Percentiles rank a stretch among this genome's conserved stretches.
Conservation (phyloP, 2,888 invertebrate species). For the Cantharis nigra region DNA sequence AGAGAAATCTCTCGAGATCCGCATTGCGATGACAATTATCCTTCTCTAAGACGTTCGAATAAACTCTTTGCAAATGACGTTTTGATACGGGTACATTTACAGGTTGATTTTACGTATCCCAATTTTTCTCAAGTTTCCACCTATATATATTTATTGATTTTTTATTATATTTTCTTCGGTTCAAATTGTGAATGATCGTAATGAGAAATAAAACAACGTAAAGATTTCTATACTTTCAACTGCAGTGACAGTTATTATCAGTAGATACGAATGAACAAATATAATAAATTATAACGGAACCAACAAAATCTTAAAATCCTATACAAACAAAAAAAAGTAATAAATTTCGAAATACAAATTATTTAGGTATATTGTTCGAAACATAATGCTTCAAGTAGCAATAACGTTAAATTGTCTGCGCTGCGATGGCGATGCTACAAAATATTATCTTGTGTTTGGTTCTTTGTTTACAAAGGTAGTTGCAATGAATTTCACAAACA, state of each 20-base stretch:
- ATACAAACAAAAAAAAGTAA: neutral
- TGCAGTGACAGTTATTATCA: neutral
- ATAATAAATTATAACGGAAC: neutral
- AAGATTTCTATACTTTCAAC: neutral
- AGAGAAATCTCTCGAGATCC: constrained; percentile 22
- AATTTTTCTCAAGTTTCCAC: neutral
- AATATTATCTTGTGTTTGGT: neutral
- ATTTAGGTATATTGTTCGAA: neutral
- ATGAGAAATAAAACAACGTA: neutral
- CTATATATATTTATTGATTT: neutral
- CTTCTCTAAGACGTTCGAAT: constrained; percentile 6
- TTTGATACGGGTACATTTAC: constrained; percentile 1
- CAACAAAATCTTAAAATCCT: neutral
- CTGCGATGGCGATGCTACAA: neutral
- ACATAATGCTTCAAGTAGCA: neutral
- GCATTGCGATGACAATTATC: constrained; percentile 23
- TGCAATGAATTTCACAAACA: neutral
- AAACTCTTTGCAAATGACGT: neutral
- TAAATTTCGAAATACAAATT: neutral
- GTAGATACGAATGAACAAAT: neutral
- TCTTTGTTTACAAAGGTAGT: neutral
- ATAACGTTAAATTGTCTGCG: neutral
- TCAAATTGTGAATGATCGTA: neutral
- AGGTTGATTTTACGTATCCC: neutral
- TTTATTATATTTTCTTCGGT: neutral